A percentile compares a stretch with the other conserved stretches of the same genome.
Conservation (phyloP, 2,888 invertebrate genomes). For the Volucella inflata region DNA sequence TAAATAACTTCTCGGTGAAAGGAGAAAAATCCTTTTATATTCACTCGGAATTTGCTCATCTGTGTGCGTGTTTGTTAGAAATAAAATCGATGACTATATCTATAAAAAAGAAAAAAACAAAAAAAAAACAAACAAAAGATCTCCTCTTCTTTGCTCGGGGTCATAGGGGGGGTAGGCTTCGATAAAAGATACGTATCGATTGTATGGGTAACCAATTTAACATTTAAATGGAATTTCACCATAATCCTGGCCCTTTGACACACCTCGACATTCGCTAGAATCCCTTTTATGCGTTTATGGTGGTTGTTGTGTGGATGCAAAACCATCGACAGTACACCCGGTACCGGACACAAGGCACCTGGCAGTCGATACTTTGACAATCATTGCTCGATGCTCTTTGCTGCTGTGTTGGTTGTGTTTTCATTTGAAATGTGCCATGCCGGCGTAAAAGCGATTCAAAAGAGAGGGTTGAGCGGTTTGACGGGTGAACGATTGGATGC, state of each 20-base stretch:
- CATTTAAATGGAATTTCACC: constrained; percentile 61
- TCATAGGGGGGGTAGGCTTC: background rate
- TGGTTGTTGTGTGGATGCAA: background rate
- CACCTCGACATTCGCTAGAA: background rate
- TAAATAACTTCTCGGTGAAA: constrained; percentile 33
- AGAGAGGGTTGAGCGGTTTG: background rate
- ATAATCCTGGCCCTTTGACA: constrained; percentile 20
- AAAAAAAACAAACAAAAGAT: background rate
- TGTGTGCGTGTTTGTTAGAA: background rate
- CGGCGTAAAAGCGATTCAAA: constrained; percentile 54
- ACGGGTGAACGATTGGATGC: background rate
- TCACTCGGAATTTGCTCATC: background rate
- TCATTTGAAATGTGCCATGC: constrained; percentile 62
- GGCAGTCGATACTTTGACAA: too few species aligned
- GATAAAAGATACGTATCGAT: constrained; percentile 35
- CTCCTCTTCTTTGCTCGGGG: constrained; percentile 22
- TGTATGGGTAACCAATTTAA: constrained; percentile 64
- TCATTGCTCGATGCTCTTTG: too few species aligned
- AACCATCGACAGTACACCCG: constrained; percentile 30
- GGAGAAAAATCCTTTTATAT: constrained; percentile 31
- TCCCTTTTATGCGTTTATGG: constrained; percentile 14
- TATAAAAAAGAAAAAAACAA: background rate
- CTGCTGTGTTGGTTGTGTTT: constrained; percentile 31
- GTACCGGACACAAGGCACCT: background rate
- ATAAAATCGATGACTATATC: constrained; percentile 61